These are phyloP conservation scores for Leptosomus discolor DNA, from an alignment of 2,113 vertebrate species.

Conservation along the genomic window DNA sequence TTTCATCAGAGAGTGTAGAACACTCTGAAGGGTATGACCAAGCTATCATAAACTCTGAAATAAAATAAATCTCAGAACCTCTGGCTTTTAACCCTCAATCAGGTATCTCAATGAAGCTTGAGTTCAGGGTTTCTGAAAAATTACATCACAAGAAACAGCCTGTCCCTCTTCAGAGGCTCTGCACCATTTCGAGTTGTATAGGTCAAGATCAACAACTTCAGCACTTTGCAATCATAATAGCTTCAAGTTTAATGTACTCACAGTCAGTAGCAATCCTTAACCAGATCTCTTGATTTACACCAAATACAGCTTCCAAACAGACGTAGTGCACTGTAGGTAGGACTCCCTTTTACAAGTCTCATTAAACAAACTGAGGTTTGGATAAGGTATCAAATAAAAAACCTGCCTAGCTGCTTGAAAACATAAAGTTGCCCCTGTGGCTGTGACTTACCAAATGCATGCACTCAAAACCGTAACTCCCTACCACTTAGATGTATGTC, in stretches of 20 bases:
- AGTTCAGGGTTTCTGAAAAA: not conserved
- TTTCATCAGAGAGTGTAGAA: not conserved
- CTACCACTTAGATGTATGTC: not conserved
- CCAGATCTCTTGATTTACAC: not conserved
- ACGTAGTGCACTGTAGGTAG: accelerated
- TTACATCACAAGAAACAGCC: not conserved
- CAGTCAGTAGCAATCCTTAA: not conserved
- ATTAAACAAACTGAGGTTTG: not conserved
- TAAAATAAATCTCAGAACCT: not conserved
- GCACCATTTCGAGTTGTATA: not conserved
- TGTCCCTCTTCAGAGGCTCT: not conserved
- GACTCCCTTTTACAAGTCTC: too few relatives aligned
- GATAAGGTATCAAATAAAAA: not conserved
- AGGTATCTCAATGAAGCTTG: not conserved
- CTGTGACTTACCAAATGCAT: not conserved
- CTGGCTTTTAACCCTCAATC: not conserved
- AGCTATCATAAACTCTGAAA: not conserved
- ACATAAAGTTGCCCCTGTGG: not conserved
- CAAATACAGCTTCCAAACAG: not conserved
- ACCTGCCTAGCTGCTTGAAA: not conserved
- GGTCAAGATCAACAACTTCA: not conserved
- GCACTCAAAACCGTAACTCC: not conserved
- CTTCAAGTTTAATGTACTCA: not conserved
- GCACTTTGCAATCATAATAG: not conserved
- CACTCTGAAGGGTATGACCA: not conserved